Evolutionary conservation across 2,888 invertebrate species (phyloP).

Genomic region (Leucophenga maculata): DNA sequence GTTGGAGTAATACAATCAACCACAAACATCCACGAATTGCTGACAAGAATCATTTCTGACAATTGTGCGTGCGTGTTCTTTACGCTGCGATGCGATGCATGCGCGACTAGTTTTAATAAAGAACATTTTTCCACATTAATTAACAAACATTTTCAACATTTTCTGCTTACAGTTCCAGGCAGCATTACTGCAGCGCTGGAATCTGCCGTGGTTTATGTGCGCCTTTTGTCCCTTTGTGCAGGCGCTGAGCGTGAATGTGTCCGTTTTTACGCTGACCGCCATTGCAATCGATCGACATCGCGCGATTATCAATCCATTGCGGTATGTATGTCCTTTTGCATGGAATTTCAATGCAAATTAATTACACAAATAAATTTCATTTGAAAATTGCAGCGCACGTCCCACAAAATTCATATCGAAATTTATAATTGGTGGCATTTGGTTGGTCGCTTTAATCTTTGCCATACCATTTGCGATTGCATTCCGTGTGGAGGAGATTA

Average conservation of each 20-base stretch:
- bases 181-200: constrained; percentile 88
- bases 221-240: constrained; percentile 91
- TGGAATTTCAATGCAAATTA: neutral
- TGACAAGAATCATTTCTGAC: neutral
- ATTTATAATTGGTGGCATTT: constrained; percentile 82
- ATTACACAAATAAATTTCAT: neutral
- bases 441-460: constrained; percentile 79
- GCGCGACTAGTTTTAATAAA: constrained; percentile 23
- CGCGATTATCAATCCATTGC: constrained; percentile 82
- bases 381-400: constrained; percentile 75
- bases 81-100: neutral
- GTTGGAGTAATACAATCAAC: too few relatives aligned
- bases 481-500: constrained; percentile 68
- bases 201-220: constrained; percentile 89
- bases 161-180: constrained; percentile 83
- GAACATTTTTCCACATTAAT: constrained; percentile 1
- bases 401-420: constrained; percentile 83
- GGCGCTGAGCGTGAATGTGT: constrained; percentile 89
- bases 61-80: neutral
- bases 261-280: constrained; percentile 88
- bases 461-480: constrained; percentile 78
- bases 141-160: neutral
- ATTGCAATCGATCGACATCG: constrained; percentile 90
- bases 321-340: constrained; percentile 74
- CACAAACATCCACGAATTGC: too few relatives aligned